Evolutionary conservation across 2,113 vertebrate genomes (phyloP).

Genomic region (Urocynchramus pylzowi): DNA sequence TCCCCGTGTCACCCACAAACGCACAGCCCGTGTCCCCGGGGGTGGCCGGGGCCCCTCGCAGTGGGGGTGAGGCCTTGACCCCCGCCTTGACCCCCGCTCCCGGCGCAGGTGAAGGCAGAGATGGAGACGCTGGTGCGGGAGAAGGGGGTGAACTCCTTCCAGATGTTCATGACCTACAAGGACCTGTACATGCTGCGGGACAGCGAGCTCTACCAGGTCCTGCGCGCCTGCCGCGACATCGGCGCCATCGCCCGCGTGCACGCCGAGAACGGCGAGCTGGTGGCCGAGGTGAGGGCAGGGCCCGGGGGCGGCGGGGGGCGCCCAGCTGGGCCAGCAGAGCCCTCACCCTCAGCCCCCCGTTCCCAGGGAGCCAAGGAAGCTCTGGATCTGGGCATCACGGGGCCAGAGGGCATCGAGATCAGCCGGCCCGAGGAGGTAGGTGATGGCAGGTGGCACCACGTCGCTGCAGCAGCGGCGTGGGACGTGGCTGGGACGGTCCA

Average conservation of each 20-base stretch:
- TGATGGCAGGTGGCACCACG: accelerated
- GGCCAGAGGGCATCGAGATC: slow-evolving; percentile 95
- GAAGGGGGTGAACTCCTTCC: slow-evolving; percentile 95
- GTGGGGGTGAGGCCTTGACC: accelerated
- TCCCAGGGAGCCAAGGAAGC: slow-evolving; percentile 90
- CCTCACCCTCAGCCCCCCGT: not conserved
- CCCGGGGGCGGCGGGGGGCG: accelerated
- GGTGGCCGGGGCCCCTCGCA: not conserved
- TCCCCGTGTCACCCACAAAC: not conserved
- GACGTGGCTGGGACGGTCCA: accelerated
- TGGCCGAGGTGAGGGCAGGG: slow-evolving; percentile 82
- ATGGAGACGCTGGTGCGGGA: slow-evolving; percentile 95
- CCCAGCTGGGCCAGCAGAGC: not conserved
- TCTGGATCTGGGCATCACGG: slow-evolving; percentile 91
- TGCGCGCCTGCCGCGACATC: slow-evolving; percentile 90
- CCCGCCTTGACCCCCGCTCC: accelerated
- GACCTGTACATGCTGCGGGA: slow-evolving; percentile 95
- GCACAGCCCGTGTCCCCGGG: accelerated
- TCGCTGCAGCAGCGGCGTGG: accelerated
- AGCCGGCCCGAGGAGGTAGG: slow-evolving; percentile 93
- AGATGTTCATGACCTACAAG: slow-evolving; percentile 99
- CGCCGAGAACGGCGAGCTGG: slow-evolving; percentile 94
- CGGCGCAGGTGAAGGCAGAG: slow-evolving; percentile 82
- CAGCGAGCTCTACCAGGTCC: slow-evolving; percentile 90
- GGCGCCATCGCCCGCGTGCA: slow-evolving; percentile 91